Base-by-base conservation (phyloP, 2,797 vertebrate genomes). In the Vireo griseus region DNA sequence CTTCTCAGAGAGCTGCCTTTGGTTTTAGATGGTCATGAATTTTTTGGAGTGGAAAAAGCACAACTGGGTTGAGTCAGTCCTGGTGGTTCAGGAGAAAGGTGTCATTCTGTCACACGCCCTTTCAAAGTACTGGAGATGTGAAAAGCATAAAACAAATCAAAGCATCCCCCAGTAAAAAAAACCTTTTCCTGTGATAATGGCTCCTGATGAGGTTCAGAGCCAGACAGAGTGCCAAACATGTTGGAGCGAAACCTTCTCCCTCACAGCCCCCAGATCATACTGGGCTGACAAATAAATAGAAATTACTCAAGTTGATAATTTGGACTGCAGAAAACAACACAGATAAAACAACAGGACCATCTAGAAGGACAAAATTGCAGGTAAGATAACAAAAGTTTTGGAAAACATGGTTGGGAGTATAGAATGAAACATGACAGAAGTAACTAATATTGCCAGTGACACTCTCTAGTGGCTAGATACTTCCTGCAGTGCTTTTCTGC, bases 401-500 rank as follows among this genome's bases (percentile, higher is more conserved):
- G 61, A 37, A 89, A 81, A 61, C 51, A 29, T 20, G 16, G 28
- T 33, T 40, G 11, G 48, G 9, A 52, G 6, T 25, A 6, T 0
- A 59, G 22, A 55, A 86, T 35, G 13, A 50, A 76, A 50, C 17
- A 21, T 0, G 0, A 61, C 28, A 42, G 22, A 85, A 73, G 19
- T 10, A 51, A 57, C 33, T 17, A 22, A 26, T 31, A 58, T 5
- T 3, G 1, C 5, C 37, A 87, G 45, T 0, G 0, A 57, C 16
- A 76, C n/a, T 28, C 17, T 19, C 28, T 3, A 4, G 52, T 44
- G n/a, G 20, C 26, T 42, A 40, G 12, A 67, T 52, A 72, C 16
- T 29, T 35, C 15, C 24, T 71, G 45, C 50, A 17, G 52, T 44
- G 45, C 10, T 67, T 74, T 28, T 24, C 18, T 16, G 3, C 10